Base-by-base conservation (phyloP, 2,888 invertebrate genomes). In the Cordylochernes scorpioides region DNA sequence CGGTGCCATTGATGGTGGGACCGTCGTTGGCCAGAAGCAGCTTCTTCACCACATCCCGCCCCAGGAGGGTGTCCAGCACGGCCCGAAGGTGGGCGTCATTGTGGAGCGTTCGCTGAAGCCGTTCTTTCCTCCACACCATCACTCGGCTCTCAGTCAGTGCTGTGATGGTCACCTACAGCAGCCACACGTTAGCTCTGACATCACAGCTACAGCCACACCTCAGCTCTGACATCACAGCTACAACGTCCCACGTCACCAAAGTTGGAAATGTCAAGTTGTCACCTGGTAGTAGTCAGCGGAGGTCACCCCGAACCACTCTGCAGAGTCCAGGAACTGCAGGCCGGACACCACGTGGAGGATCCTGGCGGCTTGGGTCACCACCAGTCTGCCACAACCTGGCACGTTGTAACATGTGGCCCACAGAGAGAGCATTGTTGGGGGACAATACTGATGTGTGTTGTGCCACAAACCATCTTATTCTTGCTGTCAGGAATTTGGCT, bases 261-360 rank as follows among this genome's bases (percentile, higher is more conserved):
- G 17, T 27, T 22, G 7, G 17, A 28, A 19, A 16, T 8, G 28
- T 29, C 7, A 3, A 24, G n/a, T 5, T 6, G 25, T 33, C 55
- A 72, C 74, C 64, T 77, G 75, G 55, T 75, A 77, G 51, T 63
- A 71, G 50, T 75, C 75, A 49, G 75, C 73, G 17, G 74, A 73
- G 31, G 73, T 72, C 26, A 75, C 74, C 38, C 74, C 74, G 54
- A 77, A 77, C 72, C 75, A 77, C 58, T 77, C 77, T 28, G 77
- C 74, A 39, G 74, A 74, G 57, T 77, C 77, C 42, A 77, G 64
- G 60, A 77, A 77, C 58, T 77, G 75, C 58, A 73, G 71, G 33
- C 71, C 69, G 57, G 72, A 71, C 50, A 77, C 73, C 52, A 77
- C 71, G 55, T 77, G 75, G 36, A 77, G 59, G 33, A 74, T 71